These are phyloP conservation scores for Phaethon lepturus DNA, from an alignment of 2,113 vertebrate genomes.

Conservation along the genomic window DNA sequence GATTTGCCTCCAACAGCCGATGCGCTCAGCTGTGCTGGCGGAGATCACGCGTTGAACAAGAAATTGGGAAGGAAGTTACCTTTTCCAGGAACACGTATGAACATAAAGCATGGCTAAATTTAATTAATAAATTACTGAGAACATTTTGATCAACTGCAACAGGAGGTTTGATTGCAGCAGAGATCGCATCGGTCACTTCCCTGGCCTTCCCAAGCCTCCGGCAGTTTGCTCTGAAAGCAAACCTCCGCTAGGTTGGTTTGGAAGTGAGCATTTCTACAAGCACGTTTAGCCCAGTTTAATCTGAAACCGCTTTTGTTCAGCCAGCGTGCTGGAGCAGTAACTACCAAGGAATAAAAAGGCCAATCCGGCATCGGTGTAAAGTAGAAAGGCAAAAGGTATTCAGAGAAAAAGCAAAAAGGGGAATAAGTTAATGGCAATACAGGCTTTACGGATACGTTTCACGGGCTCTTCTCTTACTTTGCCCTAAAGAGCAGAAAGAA, in stretches of 20 bases:
- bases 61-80: not conserved
- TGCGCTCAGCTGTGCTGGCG: not conserved
- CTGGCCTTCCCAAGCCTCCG: not conserved
- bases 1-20: rapidly evolving
- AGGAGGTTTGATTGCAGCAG: not conserved
- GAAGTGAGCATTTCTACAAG: not conserved
- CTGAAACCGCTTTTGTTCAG: not conserved
- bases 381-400: not conserved
- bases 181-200: not conserved
- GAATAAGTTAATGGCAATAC: not conserved
- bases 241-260: not conserved
- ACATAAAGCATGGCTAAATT: not conserved
- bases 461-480: not conserved
- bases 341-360: not conserved
- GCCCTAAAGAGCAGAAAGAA: not conserved
- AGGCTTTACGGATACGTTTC: not conserved
- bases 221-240: not conserved
- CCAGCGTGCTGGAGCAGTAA: not conserved
- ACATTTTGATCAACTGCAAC: not conserved
- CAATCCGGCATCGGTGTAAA: not conserved
- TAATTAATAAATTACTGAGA: not conserved
- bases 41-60: not conserved
- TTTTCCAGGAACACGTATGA: not conserved
- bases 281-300: not conserved
- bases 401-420: not conserved